Percentiles rank a stretch among this genome's conserved stretches.
Evolutionary conservation across 2,888 invertebrate genomes (phyloP).

Genomic region (Pollenia angustigena): DNA sequence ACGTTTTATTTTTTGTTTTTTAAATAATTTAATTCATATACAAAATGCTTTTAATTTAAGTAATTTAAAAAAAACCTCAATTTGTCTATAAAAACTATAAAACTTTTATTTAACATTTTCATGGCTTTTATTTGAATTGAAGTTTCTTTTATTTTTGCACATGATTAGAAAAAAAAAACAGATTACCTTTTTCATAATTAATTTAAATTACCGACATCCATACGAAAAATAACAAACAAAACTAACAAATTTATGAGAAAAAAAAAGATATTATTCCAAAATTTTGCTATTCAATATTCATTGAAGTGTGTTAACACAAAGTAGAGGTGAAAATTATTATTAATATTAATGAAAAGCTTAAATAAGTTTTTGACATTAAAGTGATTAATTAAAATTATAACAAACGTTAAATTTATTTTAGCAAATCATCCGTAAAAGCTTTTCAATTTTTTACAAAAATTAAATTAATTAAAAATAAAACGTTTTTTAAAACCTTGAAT

Average conservation of each 20-base stretch:
- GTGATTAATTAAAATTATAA: conserved; percentile 50
- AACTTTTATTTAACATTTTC: too few species aligned
- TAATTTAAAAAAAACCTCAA: too few species aligned
- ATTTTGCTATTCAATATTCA: not conserved
- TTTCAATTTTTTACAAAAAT: not conserved
- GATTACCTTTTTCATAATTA: too few species aligned
- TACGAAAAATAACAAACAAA: too few species aligned
- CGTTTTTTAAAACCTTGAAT: conserved; percentile 46
- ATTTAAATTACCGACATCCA: too few species aligned
- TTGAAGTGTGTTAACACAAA: not conserved
- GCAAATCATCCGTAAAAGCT: not conserved
- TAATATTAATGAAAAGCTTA: not conserved
- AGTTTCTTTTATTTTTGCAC: too few species aligned
- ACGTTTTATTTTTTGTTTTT: too few species aligned
- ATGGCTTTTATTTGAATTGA: too few species aligned
- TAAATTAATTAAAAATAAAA: conserved; percentile 25
- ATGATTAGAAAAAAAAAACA: too few species aligned
- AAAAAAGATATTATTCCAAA: not conserved
- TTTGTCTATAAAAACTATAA: too few species aligned
- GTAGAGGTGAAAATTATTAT: not conserved
- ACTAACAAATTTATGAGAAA: not conserved
- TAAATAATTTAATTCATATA: too few species aligned
- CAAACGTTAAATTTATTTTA: not conserved
- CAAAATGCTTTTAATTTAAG: too few species aligned
- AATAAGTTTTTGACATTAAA: conserved; percentile 21